phyloP scores from a whole-genome alignment of 2,888 invertebrate species.

The Sepiola atlantica region DNA sequence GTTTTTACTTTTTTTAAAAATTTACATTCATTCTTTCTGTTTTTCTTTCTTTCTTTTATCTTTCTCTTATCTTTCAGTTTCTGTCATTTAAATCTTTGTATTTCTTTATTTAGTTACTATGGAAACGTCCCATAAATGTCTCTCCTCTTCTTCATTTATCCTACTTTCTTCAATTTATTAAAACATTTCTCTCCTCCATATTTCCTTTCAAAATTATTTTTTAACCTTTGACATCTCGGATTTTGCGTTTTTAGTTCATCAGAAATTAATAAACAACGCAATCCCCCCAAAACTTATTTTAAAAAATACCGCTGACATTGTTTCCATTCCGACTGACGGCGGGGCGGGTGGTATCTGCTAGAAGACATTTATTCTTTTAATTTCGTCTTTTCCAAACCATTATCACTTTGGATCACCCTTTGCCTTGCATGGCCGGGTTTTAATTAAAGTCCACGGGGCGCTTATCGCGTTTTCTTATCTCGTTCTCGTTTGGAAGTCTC shows the following conservation, averaged over 20 bases:
- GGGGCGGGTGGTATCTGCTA: not conserved
- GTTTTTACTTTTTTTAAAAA: no score
- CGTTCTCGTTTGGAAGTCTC: not conserved
- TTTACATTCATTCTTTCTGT: no score
- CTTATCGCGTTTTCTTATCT: not conserved
- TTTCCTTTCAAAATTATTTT: no score
- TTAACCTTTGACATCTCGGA: no score
- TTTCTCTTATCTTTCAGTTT: no score
- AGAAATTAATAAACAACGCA: not conserved
- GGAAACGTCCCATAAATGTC: no score
- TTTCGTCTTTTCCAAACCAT: not conserved
- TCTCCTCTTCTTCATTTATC: no score
- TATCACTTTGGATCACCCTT: not conserved
- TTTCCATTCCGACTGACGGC: not conserved
- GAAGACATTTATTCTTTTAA: not conserved
- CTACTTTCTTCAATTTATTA: no score
- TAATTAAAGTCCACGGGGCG: not conserved
- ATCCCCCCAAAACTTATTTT: not conserved
- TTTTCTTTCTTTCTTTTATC: no score
- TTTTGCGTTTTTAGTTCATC: not conserved
- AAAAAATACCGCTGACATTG: not conserved
- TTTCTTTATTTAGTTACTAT: no score
- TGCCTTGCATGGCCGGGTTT: conserved; percentile 1
- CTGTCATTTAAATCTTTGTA: no score
- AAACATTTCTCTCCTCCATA: no score